These are phyloP conservation scores for Aythya baeri DNA, from an alignment of 2,113 vertebrate species.

Conservation along the genomic window DNA sequence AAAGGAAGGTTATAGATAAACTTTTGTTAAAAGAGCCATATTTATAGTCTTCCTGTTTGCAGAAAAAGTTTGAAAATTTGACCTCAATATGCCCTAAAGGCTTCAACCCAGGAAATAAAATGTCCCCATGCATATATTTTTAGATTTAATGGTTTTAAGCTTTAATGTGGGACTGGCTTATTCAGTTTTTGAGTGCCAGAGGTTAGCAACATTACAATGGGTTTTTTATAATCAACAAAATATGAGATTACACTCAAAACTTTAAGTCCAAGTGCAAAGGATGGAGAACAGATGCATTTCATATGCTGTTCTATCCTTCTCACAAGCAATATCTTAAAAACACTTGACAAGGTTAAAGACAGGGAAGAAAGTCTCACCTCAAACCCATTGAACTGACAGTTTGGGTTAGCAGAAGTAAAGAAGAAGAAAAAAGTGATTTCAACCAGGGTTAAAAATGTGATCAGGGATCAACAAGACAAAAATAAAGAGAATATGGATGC, in stretches of 20 bases:
- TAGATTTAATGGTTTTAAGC: slow-evolving; percentile 33
- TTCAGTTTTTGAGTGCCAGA: not conserved
- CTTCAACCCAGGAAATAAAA: slow-evolving; percentile 61
- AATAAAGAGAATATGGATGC: not conserved
- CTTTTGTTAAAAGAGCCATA: slow-evolving; percentile 30
- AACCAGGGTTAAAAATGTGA: not conserved
- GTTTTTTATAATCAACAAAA: slow-evolving; percentile 39
- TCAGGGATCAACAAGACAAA: not conserved
- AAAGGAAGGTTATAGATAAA: slow-evolving; percentile 52
- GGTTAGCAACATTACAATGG: slow-evolving; percentile 32
- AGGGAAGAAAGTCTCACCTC: not conserved
- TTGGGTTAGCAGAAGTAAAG: not conserved
- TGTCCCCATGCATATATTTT: slow-evolving; percentile 41
- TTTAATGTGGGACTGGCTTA: not conserved
- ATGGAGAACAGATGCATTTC: slow-evolving; percentile 4
- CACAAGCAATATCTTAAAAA: not conserved
- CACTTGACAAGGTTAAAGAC: not conserved
- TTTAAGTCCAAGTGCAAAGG: slow-evolving; percentile 10
- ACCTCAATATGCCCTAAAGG: slow-evolving; percentile 32
- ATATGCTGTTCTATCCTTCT: not conserved
- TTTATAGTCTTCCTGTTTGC: slow-evolving; percentile 64
- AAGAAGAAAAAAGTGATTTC: not conserved
- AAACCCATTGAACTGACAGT: not conserved
- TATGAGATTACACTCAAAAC: not conserved
- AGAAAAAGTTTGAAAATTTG: slow-evolving; percentile 40